These are phyloP conservation scores for Colinus virginianus DNA, from an alignment of 2,113 vertebrate genomes.

Conservation along the genomic window DNA sequence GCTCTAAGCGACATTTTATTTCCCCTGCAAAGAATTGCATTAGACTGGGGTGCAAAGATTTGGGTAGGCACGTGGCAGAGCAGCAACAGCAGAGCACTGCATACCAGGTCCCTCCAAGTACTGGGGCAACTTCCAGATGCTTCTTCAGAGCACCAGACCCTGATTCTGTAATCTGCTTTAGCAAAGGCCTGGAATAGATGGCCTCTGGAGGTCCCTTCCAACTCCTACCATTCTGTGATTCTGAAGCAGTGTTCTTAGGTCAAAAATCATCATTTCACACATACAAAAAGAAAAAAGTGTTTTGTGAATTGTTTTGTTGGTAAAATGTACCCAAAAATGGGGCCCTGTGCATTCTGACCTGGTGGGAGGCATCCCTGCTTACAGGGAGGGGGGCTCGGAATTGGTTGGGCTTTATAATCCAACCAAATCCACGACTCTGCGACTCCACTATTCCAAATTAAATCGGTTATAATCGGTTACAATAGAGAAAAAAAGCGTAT, in stretches of 20 bases:
- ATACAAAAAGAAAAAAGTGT: too few relatives aligned
- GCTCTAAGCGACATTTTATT: background rate
- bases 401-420: background rate
- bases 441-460: background rate
- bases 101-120: background rate
- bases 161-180: background rate
- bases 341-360: background rate
- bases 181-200: background rate
- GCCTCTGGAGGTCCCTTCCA: background rate
- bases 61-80: background rate
- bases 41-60: background rate
- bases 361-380: background rate
- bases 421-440: background rate
- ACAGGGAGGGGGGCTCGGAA: background rate
- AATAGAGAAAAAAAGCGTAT: fast-evolving
- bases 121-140: background rate
- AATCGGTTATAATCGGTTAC: background rate
- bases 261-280: background rate
- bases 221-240: background rate
- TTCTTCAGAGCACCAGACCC: background rate
- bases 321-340: background rate
- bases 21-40: background rate
- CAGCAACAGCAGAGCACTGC: background rate
- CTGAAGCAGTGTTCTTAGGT: background rate
- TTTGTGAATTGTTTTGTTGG: background rate